These are phyloP conservation scores for Mystacides longicornis DNA, from an alignment of 2,888 invertebrate genomes.

Conservation along the genomic window DNA sequence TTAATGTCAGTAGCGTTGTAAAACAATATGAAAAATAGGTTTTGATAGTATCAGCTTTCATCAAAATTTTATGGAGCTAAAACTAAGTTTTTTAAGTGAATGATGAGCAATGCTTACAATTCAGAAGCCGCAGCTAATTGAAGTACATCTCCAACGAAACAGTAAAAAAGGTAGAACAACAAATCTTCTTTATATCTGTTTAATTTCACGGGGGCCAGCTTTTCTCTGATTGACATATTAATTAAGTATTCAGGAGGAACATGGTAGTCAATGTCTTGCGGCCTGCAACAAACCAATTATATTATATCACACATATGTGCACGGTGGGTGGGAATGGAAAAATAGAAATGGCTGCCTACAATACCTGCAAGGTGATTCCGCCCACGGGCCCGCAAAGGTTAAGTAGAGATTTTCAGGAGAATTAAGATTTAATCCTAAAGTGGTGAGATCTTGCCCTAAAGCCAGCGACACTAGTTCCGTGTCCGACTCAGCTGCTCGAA, in stretches of 20 bases:
- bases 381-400: constrained; percentile 98
- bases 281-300: constrained; percentile 46
- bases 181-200: constrained; percentile 98
- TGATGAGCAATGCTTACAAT: constrained; percentile 61
- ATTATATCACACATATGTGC: background rate
- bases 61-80: too few relatives aligned
- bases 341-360: background rate
- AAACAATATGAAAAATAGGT: too few relatives aligned
- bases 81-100: background rate
- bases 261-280: constrained; percentile 97
- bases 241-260: constrained; percentile 99
- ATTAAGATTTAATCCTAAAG: constrained; percentile 95
- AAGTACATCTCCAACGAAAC: constrained; percentile 95
- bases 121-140: constrained; percentile 96
- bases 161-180: constrained; percentile 98
- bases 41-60: too few relatives aligned
- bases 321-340: background rate
- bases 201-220: constrained; percentile 90
- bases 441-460: constrained; percentile 95
- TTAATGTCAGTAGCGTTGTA: too few relatives aligned
- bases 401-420: constrained; percentile 97
- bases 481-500: constrained; percentile 95
- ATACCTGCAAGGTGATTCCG: constrained; percentile 85
- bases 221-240: constrained; percentile 92
- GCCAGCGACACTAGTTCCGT: constrained; percentile 94